Evolutionary conservation across 2,888 invertebrate genomes (phyloP).

Genomic region (Phalangium opilio): DNA sequence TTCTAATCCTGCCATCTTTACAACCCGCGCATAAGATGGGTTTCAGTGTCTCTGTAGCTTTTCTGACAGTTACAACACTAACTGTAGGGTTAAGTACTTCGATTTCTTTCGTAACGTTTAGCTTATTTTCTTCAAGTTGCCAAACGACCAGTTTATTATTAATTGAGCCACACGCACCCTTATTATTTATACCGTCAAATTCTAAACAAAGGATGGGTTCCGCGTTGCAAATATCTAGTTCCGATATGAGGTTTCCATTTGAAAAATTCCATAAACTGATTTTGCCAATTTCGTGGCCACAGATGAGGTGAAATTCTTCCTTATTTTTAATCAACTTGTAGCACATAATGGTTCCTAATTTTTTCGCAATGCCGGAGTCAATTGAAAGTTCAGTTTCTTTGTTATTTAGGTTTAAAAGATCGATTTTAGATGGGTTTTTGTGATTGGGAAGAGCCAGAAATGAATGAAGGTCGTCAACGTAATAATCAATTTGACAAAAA

Average conservation of each 20-base stretch:
- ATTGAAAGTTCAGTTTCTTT: no score
- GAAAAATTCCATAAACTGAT: constrained; percentile 8
- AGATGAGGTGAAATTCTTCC: not conserved
- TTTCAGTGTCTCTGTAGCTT: constrained; percentile 11
- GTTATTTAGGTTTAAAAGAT: no score
- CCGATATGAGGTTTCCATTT: constrained; percentile 3
- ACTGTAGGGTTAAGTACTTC: constrained; percentile 17
- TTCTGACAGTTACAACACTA: constrained; percentile 16
- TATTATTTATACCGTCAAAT: constrained; percentile 7
- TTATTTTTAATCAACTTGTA: constrained; percentile 5
- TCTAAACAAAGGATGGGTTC: constrained; percentile 14
- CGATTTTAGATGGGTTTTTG: no score
- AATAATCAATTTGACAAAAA: no score
- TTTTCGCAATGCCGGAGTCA: no score
- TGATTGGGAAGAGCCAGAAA: no score
- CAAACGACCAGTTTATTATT: constrained; percentile 9
- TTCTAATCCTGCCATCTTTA: constrained; percentile 20
- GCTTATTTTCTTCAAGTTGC: constrained; percentile 5
- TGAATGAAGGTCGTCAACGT: no score
- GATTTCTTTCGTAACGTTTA: constrained; percentile 2
- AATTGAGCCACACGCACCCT: constrained; percentile 16
- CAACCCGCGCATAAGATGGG: constrained; percentile 18
- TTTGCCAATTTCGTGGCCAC: constrained; percentile 17
- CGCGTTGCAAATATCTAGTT: constrained; percentile 7
- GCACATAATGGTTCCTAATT: constrained; percentile 11